Conservation (phyloP, 2,797 vertebrate genomes). For the Neopelma chrysocephalum region DNA sequence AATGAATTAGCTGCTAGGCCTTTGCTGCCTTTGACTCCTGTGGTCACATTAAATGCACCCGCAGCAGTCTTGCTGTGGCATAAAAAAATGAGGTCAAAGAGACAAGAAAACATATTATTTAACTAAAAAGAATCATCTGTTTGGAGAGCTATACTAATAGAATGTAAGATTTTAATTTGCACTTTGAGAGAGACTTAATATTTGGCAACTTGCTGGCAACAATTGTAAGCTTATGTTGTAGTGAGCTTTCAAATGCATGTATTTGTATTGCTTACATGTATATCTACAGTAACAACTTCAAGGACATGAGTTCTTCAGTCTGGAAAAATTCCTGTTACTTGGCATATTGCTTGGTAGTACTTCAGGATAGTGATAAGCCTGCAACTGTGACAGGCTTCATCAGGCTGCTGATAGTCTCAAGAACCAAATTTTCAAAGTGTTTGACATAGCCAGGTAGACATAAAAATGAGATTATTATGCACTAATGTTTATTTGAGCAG, state of each 20-base stretch:
- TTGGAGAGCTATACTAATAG: not conserved
- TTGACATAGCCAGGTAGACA: not conserved
- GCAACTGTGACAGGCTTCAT: not conserved
- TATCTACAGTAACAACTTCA: not conserved
- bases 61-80: not conserved
- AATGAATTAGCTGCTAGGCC: not conserved
- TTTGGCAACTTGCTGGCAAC: not conserved
- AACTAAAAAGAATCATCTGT: not conserved
- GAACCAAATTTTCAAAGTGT: not conserved
- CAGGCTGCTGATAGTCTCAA: not conserved
- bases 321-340: not conserved
- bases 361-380: not conserved
- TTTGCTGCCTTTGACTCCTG: not conserved
- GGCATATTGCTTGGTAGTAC: not conserved
- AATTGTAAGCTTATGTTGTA: not conserved
- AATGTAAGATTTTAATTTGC: not conserved
- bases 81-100: not conserved
- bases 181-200: not conserved
- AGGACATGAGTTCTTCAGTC: not conserved
- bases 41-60: not conserved
- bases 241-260: not conserved
- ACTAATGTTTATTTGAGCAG: not conserved
- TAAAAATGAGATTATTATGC: not conserved
- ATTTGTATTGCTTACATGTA: fast-evolving
- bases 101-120: not conserved